phyloP scores from a whole-genome alignment of 2,797 vertebrate genomes.

The Sarcophilus harrisii region DNA sequence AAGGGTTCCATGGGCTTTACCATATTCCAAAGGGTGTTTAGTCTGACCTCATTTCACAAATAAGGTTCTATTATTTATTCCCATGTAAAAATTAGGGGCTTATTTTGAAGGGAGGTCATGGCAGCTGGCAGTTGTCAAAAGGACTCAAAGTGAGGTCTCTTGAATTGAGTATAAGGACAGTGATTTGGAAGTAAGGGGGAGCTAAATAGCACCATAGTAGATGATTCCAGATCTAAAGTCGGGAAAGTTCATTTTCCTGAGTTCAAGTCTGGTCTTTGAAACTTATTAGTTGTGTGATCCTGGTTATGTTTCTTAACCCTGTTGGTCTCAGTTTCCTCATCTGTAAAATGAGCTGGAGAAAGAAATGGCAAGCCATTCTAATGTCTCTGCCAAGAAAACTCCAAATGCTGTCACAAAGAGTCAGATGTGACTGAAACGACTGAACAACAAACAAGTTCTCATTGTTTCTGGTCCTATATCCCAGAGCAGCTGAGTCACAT shows the following conservation, averaged over 20 bases:
- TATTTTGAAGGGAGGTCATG: background rate
- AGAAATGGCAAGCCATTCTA: background rate
- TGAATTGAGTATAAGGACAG: background rate
- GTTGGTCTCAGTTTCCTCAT: background rate
- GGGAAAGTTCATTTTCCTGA: background rate
- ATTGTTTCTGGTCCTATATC: background rate
- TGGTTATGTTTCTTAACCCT: background rate
- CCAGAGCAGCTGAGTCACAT: background rate
- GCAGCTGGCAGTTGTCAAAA: background rate
- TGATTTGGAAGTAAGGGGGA: background rate
- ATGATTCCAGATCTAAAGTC: too few species aligned
- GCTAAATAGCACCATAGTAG: background rate
- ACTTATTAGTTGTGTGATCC: background rate
- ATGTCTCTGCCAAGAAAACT: background rate
- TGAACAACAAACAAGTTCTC: background rate
- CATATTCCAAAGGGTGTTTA: background rate
- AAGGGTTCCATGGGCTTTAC: background rate
- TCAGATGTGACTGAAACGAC: background rate
- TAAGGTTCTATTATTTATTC: background rate
- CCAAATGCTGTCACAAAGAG: background rate
- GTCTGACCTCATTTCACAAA: background rate
- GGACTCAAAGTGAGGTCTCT: background rate
- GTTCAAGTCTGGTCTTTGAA: background rate
- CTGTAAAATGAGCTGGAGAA: background rate
- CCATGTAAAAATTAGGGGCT: background rate